Evolutionary conservation across 2,797 vertebrate species (phyloP).

Genomic region (Denticeps clupeoides): DNA sequence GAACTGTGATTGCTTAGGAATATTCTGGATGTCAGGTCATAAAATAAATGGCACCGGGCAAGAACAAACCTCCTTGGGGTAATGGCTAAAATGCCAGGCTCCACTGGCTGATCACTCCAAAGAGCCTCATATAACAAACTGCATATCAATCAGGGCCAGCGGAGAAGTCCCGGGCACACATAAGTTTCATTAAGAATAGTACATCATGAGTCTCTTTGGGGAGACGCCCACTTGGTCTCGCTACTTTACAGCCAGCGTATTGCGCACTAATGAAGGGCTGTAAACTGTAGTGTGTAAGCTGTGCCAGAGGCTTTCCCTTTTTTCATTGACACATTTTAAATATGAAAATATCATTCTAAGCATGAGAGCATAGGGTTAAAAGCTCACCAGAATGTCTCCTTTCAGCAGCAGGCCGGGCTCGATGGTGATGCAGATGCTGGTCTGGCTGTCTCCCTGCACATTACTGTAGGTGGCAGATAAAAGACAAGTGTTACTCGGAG

Average conservation of each 20-base stretch:
- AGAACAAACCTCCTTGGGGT: conserved; percentile 16
- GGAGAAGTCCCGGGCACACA: not conserved
- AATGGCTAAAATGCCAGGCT: conserved; percentile 27
- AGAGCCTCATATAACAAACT: conserved; percentile 11
- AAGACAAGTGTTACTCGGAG: not conserved
- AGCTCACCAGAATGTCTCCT: conserved; percentile 71
- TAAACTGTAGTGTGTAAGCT: conserved; percentile 35
- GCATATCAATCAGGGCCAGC: conserved; percentile 18
- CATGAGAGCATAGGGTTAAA: not conserved
- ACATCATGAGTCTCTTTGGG: conserved; percentile 15
- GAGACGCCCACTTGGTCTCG: conserved; percentile 28
- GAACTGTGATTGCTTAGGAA: conserved; percentile 22
- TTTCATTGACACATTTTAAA: conserved; percentile 38
- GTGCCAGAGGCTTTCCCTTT: conserved; percentile 29
- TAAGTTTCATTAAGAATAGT: not conserved
- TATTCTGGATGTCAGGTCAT: conserved; percentile 4
- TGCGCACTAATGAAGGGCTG: conserved; percentile 43
- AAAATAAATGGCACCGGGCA: conserved; percentile 17
- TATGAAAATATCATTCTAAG: conserved; percentile 8
- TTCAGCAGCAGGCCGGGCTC: conserved; percentile 77
- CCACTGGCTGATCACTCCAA: conserved; percentile 8
- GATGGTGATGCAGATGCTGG: conserved; percentile 80
- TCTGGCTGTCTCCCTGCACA: conserved; percentile 78
- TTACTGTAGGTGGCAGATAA: conserved; percentile 55
- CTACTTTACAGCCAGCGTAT: conserved; percentile 41